These are phyloP conservation scores for Lottia scabra DNA, from an alignment of 2,888 invertebrate species.

Conservation along the genomic window DNA sequence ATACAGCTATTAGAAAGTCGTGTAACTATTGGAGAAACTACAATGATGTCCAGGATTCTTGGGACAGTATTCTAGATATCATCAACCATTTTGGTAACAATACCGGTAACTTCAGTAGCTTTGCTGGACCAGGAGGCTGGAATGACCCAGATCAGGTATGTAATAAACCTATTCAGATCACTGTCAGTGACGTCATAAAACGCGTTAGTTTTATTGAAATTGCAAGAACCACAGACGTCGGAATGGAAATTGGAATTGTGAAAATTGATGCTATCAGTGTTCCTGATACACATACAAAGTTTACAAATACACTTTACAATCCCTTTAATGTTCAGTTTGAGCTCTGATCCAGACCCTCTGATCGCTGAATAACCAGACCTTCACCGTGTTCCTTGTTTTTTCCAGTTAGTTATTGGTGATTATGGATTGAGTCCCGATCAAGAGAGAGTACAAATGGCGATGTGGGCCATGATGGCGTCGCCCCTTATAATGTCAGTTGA, in stretches of 20 bases:
- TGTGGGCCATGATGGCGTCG: slow-evolving; percentile 95
- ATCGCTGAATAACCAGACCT: no score
- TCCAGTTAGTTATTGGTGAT: slow-evolving; percentile 91
- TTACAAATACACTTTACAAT: no score
- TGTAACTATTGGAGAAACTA: slow-evolving; percentile 97
- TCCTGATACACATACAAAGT: no score
- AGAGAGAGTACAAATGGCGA: slow-evolving; percentile 93
- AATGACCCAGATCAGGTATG: not conserved
- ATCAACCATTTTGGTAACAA: slow-evolving; percentile 96
- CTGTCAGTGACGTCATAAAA: no score
- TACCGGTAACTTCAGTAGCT: slow-evolving; percentile 87
- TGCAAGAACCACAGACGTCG: no score
- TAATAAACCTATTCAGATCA: no score
- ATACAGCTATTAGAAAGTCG: slow-evolving; percentile 83
- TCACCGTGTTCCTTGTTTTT: slow-evolving; percentile 33
- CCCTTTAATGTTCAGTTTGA: no score
- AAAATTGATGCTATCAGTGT: no score
- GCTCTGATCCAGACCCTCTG: no score
- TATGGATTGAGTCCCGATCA: slow-evolving; percentile 94
- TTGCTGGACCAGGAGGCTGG: slow-evolving; percentile 75
- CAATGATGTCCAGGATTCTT: slow-evolving; percentile 95
- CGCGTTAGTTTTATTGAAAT: no score
- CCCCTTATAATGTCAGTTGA: slow-evolving; percentile 98
- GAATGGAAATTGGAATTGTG: no score
- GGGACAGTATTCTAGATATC: slow-evolving; percentile 90